Conservation (phyloP, 2,888 invertebrate genomes). For the Molorchus minor region DNA sequence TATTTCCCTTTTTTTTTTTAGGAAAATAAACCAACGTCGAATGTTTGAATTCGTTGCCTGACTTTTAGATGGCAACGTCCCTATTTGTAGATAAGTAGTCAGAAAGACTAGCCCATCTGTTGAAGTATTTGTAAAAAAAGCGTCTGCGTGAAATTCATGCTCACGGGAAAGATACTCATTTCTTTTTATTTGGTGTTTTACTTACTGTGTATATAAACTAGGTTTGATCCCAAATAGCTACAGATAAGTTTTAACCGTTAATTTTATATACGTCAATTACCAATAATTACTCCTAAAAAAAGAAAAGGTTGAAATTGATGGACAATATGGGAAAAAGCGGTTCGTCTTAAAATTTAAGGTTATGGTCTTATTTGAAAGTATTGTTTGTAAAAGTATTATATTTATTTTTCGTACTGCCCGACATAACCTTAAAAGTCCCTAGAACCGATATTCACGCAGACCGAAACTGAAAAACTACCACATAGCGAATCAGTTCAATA, state of each 20-base stretch:
- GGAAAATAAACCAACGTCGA: constrained; percentile 29
- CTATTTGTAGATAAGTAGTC: constrained; percentile 48
- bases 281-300: neutral
- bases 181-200: neutral
- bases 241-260: neutral
- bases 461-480: constrained; percentile 29
- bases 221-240: neutral
- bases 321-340: constrained; percentile 1
- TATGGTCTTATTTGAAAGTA: neutral
- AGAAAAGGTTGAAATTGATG: constrained; percentile 3
- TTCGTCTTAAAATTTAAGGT: neutral
- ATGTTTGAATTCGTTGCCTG: constrained; percentile 31
- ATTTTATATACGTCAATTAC: constrained; percentile 8
- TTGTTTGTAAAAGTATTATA: constrained; percentile 25
- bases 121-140: constrained; percentile 34
- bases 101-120: constrained; percentile 44
- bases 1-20: constrained; percentile 31
- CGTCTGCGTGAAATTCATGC: constrained; percentile 39
- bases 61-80: constrained; percentile 34
- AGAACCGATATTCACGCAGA: constrained; percentile 40
- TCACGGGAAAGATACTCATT: constrained; percentile 2
- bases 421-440: neutral
- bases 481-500: constrained; percentile 38
- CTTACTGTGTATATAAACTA: neutral
- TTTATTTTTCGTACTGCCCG: constrained; percentile 8